Evolutionary conservation across 2,113 vertebrate species (phyloP).

Genomic region (Raphicerus campestris): DNA sequence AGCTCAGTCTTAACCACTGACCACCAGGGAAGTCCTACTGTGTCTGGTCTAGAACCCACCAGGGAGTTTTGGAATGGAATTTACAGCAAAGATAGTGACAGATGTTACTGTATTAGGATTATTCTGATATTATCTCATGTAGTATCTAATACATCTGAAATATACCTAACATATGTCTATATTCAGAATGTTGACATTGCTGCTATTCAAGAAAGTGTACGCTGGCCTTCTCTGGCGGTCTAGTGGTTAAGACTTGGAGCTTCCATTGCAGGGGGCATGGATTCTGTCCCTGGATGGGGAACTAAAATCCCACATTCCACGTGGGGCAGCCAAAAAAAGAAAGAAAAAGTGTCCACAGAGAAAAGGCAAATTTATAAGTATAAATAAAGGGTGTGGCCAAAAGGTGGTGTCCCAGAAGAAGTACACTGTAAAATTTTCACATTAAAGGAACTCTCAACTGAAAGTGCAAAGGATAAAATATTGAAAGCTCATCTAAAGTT

Average conservation of each 20-base stretch:
- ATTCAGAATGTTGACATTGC: background rate
- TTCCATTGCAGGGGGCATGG: background rate
- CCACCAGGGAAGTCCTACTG: background rate
- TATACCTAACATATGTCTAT: background rate
- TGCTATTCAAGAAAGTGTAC: background rate
- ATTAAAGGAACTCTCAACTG: background rate
- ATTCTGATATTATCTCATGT: background rate
- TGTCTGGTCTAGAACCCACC: background rate
- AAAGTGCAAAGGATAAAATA: background rate
- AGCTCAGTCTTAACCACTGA: background rate
- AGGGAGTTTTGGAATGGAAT: background rate
- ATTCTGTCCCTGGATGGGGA: background rate
- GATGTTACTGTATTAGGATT: background rate
- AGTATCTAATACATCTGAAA: background rate
- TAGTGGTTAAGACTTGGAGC: background rate
- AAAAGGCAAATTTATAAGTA: background rate
- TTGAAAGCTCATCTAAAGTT: background rate
- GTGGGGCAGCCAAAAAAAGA: background rate
- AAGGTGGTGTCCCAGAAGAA: background rate
- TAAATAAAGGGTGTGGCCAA: background rate
- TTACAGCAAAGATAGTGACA: background rate
- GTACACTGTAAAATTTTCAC: background rate
- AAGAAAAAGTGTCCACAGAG: background rate
- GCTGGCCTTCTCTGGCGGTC: background rate
- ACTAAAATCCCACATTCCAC: background rate